Evolutionary conservation across 2,113 vertebrate genomes (phyloP), one percentile per base, ranked within the genome.

Genomic region (Carlito syrichta): DNA sequence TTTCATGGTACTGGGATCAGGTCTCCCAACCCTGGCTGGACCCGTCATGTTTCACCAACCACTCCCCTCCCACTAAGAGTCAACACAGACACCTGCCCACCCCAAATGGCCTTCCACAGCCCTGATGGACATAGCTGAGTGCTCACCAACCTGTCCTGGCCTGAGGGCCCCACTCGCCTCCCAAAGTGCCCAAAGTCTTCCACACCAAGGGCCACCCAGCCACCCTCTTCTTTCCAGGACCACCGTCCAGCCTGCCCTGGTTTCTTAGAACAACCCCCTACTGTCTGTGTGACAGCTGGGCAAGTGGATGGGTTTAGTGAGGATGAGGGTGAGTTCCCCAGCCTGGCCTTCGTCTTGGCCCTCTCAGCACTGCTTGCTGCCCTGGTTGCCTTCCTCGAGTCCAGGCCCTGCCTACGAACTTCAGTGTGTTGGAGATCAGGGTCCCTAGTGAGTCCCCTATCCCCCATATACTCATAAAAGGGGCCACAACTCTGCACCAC

Each of bases 251-350:
- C 7, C 9, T 38, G 30, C 4, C 32, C 11, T 6, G 1, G 12
- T 5, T 1, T 43, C n/a, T n/a, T n/a, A n/a, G n/a, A n/a, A n/a
- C n/a, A n/a, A n/a, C n/a, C n/a, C n/a, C n/a, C 8, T 38, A 6
- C 32, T 48, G 5, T 43, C 0, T 8, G 0, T 11, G 23, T 27
- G 23, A 2, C 22, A 8, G 3, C 1, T 0, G 0, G 10, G 16
- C 8, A 20, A 27, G 1, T 11, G 5, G 0, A 27, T 2, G 25
- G 22, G 3, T 30, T 10, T 35, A 63, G 12, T 35, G 35, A 76
- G 35, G 81, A 71, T 0, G 62, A 54, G 63, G 23, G 23, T 8
- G 73, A n/a, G 0, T 10, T 62, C 23, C 40, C 25, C 3, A 32
- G 52, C 23, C 7, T 38, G 3, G 17, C 16, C 3, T 73, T 48